Conservation (phyloP, 2,113 vertebrate species). For the Muntiacus muntjak region DNA sequence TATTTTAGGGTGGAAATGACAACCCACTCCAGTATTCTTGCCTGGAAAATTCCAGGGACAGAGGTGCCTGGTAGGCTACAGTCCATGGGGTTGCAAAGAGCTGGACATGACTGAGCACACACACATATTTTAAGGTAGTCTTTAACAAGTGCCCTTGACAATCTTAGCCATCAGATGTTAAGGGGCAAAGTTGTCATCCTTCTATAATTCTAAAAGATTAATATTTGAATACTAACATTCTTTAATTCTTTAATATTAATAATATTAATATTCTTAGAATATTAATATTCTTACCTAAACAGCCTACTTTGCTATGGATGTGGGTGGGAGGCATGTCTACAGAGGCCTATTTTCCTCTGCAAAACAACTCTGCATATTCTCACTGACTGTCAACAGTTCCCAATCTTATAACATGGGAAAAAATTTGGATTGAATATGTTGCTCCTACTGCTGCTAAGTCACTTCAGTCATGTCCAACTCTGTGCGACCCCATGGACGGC, state of each 20-base stretch:
- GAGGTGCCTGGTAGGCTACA: background rate
- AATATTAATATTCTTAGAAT: background rate
- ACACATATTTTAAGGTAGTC: background rate
- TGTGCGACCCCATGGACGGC: no score
- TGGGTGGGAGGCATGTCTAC: background rate
- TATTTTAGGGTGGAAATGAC: background rate
- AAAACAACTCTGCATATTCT: background rate
- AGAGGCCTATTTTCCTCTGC: background rate
- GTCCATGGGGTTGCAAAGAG: background rate
- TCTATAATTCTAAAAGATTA: background rate
- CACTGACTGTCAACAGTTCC: background rate
- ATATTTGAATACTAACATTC: background rate
- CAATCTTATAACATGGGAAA: background rate
- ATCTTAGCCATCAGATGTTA: background rate
- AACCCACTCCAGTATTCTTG: background rate
- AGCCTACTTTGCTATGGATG: background rate
- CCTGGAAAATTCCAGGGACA: background rate
- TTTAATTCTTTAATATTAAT: background rate
- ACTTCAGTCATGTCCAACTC: no score
- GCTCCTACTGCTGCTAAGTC: no score
- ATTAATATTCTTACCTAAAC: background rate
- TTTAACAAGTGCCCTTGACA: background rate
- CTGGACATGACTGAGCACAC: background rate
- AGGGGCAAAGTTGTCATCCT: background rate
- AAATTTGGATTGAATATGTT: background rate